Evolutionary conservation across 2,888 invertebrate genomes (phyloP), one percentile per base, ranked within the genome.

Genomic region (Drosophila engyochracea): DNA sequence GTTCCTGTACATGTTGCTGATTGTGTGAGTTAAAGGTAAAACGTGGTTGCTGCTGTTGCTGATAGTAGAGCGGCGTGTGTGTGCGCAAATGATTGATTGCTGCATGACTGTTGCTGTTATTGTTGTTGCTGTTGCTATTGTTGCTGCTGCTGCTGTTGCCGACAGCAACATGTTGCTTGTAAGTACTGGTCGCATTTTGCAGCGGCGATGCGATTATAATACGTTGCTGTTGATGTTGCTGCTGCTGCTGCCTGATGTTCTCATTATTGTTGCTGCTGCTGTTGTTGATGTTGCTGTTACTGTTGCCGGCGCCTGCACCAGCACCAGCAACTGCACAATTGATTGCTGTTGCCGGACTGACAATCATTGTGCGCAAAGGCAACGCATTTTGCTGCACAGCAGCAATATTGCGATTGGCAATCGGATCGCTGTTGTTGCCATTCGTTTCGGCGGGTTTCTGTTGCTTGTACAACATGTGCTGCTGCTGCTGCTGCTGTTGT

Each of bases 21-120:
- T 83, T 90, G 84, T 91, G 81, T 73, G 91, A 79, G 64, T 85
- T 89, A 82, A 89, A 91, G 75, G 85, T 83, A 81, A 85, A 90
- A 75, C 92, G 91, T 81, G 70, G 66, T 60, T 74, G 72, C 35
- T 68, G 67, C 60, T 64, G 76, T 31, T 78, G 82, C 47, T 82
- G 86, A 66, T 82, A 88, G 81, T 87, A 83, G 71, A 70, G 73
- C 60, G 89, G 89, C 57, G 76, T 85, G 66, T 75, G 89, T 74
- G 75, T 83, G 82, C 73, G 91, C 83, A 77, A 69, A 62, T 82
- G 89, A 82, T 82, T 78, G 70, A 68, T 74, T 85, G 76, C 44
- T 70, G 86, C 66, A 58, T 81, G 76, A 59, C 62, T 80, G 63
- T 54, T 77, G 80, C 28, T 79, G 61, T 14, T 74, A 53, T 4